These are phyloP conservation scores for Sarcophaga peregrina DNA, from an alignment of 1,140 invertebrate species.

Conservation along the genomic window DNA sequence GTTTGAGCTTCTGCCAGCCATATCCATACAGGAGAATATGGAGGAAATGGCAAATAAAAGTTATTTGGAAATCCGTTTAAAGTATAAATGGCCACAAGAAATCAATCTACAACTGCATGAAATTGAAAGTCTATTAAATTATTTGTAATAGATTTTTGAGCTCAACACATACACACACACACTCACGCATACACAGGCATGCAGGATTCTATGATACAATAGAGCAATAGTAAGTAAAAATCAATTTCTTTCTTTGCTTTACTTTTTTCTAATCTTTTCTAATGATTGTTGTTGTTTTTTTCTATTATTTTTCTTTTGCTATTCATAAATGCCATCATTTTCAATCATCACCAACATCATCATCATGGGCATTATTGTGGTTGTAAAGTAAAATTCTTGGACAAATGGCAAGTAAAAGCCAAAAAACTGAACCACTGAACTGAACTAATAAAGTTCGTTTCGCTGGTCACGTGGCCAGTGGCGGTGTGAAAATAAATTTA, in stretches of 20 bases:
- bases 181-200: not conserved
- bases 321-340: not conserved
- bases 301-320: too few relatives aligned
- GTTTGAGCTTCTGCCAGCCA: not conserved
- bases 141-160: conserved; percentile 13
- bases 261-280: not conserved
- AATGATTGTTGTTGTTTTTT: too few relatives aligned
- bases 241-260: conserved; percentile 22
- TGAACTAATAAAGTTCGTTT: conserved; percentile 3
- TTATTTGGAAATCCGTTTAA: conserved; percentile 34
- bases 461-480: conserved; percentile 29
- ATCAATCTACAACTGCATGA: conserved; percentile 19
- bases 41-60: conserved; percentile 29
- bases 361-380: not conserved
- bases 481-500: conserved; percentile 28
- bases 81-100: conserved; percentile 10
- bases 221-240: not conserved
- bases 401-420: not conserved
- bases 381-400: not conserved
- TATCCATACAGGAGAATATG: not conserved
- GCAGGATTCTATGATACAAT: not conserved
- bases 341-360: not conserved
- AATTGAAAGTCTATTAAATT: conserved; percentile 39
- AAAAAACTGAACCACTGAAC: not conserved
- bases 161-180: not conserved